A percentile compares a stretch with the other conserved stretches of the same genome.
These are phyloP conservation scores for Hydrochoerus hydrochaeris DNA, from an alignment of 2,113 vertebrate genomes.

Conservation along the genomic window DNA sequence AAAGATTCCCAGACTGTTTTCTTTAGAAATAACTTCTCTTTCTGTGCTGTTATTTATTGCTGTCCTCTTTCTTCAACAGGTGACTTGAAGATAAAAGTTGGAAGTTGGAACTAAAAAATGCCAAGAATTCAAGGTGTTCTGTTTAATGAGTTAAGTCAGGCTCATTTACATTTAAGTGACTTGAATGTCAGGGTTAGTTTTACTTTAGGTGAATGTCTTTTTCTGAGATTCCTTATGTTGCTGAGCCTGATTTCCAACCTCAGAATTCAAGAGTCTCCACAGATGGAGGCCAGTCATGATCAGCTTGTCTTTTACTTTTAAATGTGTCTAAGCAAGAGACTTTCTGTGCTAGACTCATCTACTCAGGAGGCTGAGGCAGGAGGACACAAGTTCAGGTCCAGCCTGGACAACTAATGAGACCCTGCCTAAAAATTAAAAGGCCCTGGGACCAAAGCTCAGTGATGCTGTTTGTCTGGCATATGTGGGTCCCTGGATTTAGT, in stretches of 20 bases:
- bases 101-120: constrained; percentile 69
- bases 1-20: background rate
- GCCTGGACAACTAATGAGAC: background rate
- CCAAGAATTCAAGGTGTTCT: constrained; percentile 64
- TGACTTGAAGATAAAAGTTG: constrained; percentile 75
- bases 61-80: constrained; percentile 77
- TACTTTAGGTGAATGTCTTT: constrained; percentile 19
- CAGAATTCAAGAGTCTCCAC: background rate
- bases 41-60: background rate
- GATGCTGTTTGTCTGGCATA: background rate
- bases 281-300: background rate
- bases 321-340: background rate
- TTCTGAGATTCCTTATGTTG: background rate
- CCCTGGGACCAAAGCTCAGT: background rate
- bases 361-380: background rate
- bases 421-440: background rate
- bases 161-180: background rate
- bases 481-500: background rate
- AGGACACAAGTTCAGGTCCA: background rate
- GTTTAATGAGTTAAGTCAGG: background rate
- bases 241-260: background rate
- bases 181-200: background rate
- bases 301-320: background rate
- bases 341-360: background rate
- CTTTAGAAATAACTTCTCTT: constrained; percentile 14